phyloP scores from a whole-genome alignment of 2,888 invertebrate species.

The Leucania comma region DNA sequence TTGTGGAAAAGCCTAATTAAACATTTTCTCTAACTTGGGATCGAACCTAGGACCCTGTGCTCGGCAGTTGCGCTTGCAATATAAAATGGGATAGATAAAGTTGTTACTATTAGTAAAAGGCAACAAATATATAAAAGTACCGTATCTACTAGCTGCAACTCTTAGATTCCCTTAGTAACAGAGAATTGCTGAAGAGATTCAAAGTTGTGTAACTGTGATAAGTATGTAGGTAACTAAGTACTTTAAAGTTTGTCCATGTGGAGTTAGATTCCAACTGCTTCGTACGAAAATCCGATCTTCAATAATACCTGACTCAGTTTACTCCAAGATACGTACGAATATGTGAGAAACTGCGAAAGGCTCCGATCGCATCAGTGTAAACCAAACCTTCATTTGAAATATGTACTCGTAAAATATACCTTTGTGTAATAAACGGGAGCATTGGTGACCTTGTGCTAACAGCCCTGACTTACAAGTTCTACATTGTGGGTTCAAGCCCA shows the following conservation, averaged over 20 bases:
- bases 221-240: conserved; percentile 3
- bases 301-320: not conserved
- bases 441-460: too few relatives aligned
- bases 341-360: not conserved
- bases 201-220: conserved; percentile 14
- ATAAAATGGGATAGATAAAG: too few relatives aligned
- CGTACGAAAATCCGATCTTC: conserved; percentile 5
- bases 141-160: not conserved
- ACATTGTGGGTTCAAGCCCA: too few relatives aligned
- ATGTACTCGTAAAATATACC: not conserved
- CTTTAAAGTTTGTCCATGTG: conserved; percentile 15
- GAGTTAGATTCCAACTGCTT: not conserved
- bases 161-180: not conserved
- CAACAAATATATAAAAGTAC: not conserved
- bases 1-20: too few relatives aligned
- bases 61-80: too few relatives aligned
- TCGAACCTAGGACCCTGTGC: too few relatives aligned
- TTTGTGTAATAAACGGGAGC: too few relatives aligned
- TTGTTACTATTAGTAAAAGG: not conserved
- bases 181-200: not conserved
- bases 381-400: not conserved
- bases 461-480: too few relatives aligned
- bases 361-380: not conserved
- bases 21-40: too few relatives aligned
- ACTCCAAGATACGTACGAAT: not conserved